Evolutionary conservation across 1,140 invertebrate genomes (phyloP).

Genomic region (Chymomyza costata): DNA sequence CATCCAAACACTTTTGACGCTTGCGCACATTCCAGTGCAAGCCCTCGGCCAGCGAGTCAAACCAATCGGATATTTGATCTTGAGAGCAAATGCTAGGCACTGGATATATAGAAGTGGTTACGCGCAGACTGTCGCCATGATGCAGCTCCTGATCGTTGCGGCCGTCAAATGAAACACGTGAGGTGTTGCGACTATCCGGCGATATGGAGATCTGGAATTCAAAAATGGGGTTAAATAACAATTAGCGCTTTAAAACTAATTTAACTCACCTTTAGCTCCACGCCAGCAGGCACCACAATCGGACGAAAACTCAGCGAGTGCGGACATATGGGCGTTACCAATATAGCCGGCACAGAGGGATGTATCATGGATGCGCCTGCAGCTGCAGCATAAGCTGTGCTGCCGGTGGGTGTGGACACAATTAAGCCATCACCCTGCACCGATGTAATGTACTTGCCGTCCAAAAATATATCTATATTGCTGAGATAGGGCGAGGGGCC

Average conservation of each 20-base stretch:
- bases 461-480: constrained; percentile 95
- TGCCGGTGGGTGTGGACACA: constrained; percentile 96
- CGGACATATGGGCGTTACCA: constrained; percentile 98
- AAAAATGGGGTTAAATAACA: constrained; percentile 19
- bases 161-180: constrained; percentile 98
- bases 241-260: no score
- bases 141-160: constrained; percentile 93
- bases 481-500: constrained; percentile 95
- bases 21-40: constrained; percentile 98
- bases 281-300: constrained; percentile 96
- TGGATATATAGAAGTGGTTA: constrained; percentile 96
- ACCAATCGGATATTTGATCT: constrained; percentile 98
- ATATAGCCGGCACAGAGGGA: constrained; percentile 96
- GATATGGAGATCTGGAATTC: constrained; percentile 91
- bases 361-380: constrained; percentile 99
- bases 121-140: constrained; percentile 94
- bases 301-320: constrained; percentile 96
- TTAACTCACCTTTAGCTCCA: constrained; percentile 90
- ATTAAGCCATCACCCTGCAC: constrained; percentile 97
- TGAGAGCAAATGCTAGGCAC: constrained; percentile 96
- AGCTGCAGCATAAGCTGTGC: constrained; percentile 96
- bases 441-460: constrained; percentile 95
- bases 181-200: constrained; percentile 93
- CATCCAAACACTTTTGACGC: constrained; percentile 92
- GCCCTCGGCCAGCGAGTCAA: constrained; percentile 95